These are phyloP conservation scores for Gambusia yucatana DNA, from an alignment of 2,797 vertebrate species.

Conservation along the genomic window DNA sequence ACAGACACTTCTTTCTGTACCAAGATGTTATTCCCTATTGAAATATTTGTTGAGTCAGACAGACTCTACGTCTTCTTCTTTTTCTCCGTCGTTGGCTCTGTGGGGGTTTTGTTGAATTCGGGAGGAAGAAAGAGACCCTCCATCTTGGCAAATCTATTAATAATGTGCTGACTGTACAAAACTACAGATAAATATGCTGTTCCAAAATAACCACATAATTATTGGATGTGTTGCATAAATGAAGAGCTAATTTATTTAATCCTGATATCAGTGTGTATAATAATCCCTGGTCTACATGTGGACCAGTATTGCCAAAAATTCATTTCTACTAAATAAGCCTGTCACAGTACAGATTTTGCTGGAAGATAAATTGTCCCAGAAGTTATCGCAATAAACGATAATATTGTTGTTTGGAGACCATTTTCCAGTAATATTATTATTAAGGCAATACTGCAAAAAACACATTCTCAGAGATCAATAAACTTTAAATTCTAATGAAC, in stretches of 20 bases:
- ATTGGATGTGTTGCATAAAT: neutral
- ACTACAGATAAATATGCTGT: conserved; percentile 7
- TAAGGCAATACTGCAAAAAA: no score
- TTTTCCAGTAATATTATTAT: no score
- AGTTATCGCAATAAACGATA: no score
- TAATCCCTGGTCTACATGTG: neutral
- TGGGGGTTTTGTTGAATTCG: conserved; percentile 27
- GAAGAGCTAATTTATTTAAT: neutral
- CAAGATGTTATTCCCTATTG: conserved; percentile 43
- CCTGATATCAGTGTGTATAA: neutral
- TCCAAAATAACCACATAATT: neutral
- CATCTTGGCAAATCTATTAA: conserved; percentile 11
- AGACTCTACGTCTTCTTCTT: conserved; percentile 19
- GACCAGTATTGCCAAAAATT: neutral
- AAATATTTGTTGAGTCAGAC: conserved; percentile 55
- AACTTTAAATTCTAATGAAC: neutral
- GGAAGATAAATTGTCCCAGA: no score
- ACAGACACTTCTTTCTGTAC: conserved; percentile 40
- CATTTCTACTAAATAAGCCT: neutral
- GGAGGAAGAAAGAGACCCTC: conserved; percentile 17
- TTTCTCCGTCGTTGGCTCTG: conserved; percentile 19
- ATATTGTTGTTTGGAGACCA: no score
- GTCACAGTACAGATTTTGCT: no score
- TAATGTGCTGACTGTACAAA: conserved; percentile 21
- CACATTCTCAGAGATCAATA: neutral